These are phyloP conservation scores for Eupsittula cactorum DNA, from an alignment of 2,113 vertebrate genomes.

Conservation along the genomic window DNA sequence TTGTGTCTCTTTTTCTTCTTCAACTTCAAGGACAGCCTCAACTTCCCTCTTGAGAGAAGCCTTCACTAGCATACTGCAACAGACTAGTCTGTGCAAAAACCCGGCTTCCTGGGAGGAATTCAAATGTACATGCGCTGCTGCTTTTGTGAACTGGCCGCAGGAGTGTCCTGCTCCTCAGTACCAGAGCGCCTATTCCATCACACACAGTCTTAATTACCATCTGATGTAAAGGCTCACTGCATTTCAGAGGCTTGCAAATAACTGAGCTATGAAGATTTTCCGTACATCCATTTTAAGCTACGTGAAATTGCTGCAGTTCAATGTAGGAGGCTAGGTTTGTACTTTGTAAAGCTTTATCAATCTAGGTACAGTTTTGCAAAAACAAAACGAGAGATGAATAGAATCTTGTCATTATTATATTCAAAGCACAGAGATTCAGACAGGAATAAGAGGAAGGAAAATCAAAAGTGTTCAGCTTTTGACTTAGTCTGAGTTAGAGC, in stretches of 20 bases:
- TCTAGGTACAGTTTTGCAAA: neutral
- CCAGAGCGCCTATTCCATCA: fast-evolving
- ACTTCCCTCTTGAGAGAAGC: neutral
- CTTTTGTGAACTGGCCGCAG: neutral
- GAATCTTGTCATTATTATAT: neutral
- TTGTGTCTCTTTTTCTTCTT: neutral
- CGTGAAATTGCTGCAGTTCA: neutral
- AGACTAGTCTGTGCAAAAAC: neutral
- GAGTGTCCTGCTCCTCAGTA: neutral
- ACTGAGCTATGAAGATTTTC: neutral
- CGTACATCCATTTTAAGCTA: neutral
- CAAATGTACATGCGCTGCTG: neutral
- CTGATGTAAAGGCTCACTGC: neutral
- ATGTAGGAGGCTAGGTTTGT: neutral
- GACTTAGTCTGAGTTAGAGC: neutral
- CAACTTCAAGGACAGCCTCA: neutral
- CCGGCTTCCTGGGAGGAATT: neutral
- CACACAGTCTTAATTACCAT: fast-evolving
- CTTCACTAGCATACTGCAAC: neutral
- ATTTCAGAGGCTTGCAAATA: neutral
- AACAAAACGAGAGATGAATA: neutral
- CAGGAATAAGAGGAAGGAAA: neutral
- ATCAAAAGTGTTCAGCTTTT: neutral
- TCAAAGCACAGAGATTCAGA: neutral
- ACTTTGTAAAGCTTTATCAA: neutral